Evolutionary conservation across 92 coral and sea anemone genomes (phyloP).

Genomic region (Pocillopora grandis): DNA sequence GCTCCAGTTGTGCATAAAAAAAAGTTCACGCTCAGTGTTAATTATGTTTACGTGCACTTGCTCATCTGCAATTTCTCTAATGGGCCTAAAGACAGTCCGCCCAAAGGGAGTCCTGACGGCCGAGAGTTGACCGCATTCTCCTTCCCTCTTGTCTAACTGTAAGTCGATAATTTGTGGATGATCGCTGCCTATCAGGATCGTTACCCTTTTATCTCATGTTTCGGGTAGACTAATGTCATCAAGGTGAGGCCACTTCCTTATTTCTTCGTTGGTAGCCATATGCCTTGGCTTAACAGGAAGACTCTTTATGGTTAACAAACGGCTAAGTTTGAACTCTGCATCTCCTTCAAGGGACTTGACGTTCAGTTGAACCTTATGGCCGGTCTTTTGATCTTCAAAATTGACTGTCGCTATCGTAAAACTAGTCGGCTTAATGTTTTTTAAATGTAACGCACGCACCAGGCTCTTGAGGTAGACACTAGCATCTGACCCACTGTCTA

Average conservation of each 20-base stretch:
- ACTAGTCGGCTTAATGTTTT: conserved; percentile 44
- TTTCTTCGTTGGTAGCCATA: conserved; percentile 56
- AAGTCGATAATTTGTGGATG: conserved; percentile 65
- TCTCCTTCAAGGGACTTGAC: conserved; percentile 59
- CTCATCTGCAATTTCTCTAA: conserved; percentile 31
- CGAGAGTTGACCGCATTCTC: conserved; percentile 53
- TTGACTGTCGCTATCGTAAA: conserved; percentile 60
- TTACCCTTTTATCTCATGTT: conserved; percentile 45
- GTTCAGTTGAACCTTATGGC: conserved; percentile 61
- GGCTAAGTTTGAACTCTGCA: conserved; percentile 46
- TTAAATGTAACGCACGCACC: conserved; percentile 46
- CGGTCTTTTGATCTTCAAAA: conserved; percentile 34
- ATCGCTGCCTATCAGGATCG: conserved; percentile 67
- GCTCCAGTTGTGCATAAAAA: conserved; percentile 55
- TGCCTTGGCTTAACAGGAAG: conserved; percentile 57
- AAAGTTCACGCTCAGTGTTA: conserved; percentile 35
- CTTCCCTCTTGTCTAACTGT: conserved; percentile 51
- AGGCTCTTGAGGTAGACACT: conserved; percentile 65
- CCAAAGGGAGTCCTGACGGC: conserved; percentile 73
- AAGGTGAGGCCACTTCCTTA: conserved; percentile 69
- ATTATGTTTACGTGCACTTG: conserved; percentile 37
- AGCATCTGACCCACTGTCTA: conserved; percentile 74
- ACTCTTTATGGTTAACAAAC: conserved; percentile 56
- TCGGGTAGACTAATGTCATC: conserved; percentile 55
- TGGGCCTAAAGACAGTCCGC: conserved; percentile 76